Conservation (phyloP, 2,113 vertebrate species). For the Cathartes aura region DNA sequence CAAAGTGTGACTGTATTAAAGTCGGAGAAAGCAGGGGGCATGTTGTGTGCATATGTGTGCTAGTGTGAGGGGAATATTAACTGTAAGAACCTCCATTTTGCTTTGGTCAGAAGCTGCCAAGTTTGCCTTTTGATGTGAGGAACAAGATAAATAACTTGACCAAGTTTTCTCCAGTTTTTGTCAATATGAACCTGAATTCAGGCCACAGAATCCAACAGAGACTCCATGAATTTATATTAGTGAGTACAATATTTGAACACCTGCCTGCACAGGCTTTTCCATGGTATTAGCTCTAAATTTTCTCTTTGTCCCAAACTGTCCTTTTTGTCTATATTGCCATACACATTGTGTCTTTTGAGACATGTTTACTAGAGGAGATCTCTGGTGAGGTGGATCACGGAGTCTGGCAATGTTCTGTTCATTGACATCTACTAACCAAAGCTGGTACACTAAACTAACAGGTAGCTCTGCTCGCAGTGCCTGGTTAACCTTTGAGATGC, state of each 20-base stretch:
- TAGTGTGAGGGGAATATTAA: neutral
- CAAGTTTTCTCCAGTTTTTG: neutral
- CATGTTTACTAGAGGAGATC: fast-evolving
- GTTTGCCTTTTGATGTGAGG: neutral
- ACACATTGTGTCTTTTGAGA: neutral
- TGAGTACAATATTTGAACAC: neutral
- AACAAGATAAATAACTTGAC: neutral
- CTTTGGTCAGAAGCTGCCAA: neutral
- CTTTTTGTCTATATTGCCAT: neutral
- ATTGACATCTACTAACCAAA: neutral
- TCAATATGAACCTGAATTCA: neutral
- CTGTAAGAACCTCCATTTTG: neutral
- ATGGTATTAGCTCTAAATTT: neutral
- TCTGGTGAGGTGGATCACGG: neutral
- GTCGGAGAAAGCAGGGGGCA: neutral
- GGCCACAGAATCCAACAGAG: neutral
- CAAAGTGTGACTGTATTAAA: neutral
- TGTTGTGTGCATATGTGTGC: neutral
- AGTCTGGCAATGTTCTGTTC: neutral
- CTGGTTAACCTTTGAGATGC: neutral
- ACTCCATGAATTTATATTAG: neutral
- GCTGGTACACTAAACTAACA: neutral
- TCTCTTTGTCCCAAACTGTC: neutral
- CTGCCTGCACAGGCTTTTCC: neutral
- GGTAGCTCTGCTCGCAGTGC: neutral